Base-by-base conservation (phyloP, 2,888 invertebrate genomes). In the Papilio demoleus region DNA sequence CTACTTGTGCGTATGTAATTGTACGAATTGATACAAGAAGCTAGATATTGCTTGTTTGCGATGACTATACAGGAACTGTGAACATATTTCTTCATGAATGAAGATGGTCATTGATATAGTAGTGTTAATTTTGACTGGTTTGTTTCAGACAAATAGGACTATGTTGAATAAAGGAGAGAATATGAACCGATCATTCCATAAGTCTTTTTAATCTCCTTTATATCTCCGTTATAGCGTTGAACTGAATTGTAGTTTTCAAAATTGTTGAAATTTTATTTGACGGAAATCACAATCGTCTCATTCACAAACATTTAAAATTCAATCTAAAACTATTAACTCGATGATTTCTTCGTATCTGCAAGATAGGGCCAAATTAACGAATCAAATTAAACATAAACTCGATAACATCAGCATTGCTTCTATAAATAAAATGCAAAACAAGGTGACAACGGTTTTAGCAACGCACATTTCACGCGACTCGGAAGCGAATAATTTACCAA, bases 401-500 rank as follows among this genome's bases (percentile, higher is more conserved):
- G 70, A 71, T 73, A 73, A 70, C 71, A 74, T 70, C 71, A 67
- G 69, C 68, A 63, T 64, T 58, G 64, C 69, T 71, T 68, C 71
- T 71, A 70, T 74, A 74, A 70, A 70, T 74, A 74, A 70, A 73
- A 71, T 70, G 53, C 65, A 67, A 50, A 71, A 73, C 68, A 68
- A 71, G 72, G 73, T 72, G 73, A 73, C 74, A 72, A 74, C 71
- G 70, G 70, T 65, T 69, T 64, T 53, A 42, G 68, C 24, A 47
- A 65, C 68, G 67, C 73, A 70, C 71, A 67, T 70, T 66, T 42
- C 70, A 72, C 72, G 71, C 70, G 40, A 72, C 69, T 63, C 69
- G 80, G 77, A 76, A 78, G 72, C 70, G 75, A 74, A 76, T 79
- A 76, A 78, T 81, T 81, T 78, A 77, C 76, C 72, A 79, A 79